Conservation (phyloP, 2,888 invertebrate species). For the Ophioninae sp. region DNA sequence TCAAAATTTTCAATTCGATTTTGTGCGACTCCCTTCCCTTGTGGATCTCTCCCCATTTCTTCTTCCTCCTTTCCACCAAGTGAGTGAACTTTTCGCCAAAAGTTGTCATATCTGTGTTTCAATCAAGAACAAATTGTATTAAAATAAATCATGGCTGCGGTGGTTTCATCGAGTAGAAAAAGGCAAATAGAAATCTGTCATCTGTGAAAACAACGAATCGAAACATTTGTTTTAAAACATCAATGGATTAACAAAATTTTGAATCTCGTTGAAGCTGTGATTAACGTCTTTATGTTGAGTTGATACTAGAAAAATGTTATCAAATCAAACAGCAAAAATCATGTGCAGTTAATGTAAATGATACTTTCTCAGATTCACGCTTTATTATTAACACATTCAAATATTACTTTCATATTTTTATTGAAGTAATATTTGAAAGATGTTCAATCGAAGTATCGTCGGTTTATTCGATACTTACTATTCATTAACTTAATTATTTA, state of each 20-base stretch:
- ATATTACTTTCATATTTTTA: too few relatives aligned
- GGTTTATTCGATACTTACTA: background rate
- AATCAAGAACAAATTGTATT: constrained; percentile 1
- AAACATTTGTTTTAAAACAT: background rate
- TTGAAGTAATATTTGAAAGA: too few relatives aligned
- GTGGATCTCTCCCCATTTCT: constrained; percentile 25
- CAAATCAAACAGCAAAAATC: background rate
- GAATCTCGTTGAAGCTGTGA: background rate
- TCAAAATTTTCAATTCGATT: constrained; percentile 48
- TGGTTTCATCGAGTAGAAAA: background rate
- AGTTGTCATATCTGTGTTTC: background rate
- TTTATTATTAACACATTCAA: background rate
- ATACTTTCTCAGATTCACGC: background rate
- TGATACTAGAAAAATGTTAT: background rate
- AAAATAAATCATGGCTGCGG: background rate
- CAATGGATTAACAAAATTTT: background rate
- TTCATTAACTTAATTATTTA: background rate
- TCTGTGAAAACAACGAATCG: background rate
- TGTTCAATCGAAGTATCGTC: background rate
- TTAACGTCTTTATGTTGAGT: background rate
- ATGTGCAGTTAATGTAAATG: background rate
- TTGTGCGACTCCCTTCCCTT: constrained; percentile 46
- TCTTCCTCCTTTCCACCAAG: constrained; percentile 12
- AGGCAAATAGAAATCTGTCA: background rate
- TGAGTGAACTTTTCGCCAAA: background rate